Conservation (phyloP, 2,888 invertebrate species). For the Asteroscopus sphinx region DNA sequence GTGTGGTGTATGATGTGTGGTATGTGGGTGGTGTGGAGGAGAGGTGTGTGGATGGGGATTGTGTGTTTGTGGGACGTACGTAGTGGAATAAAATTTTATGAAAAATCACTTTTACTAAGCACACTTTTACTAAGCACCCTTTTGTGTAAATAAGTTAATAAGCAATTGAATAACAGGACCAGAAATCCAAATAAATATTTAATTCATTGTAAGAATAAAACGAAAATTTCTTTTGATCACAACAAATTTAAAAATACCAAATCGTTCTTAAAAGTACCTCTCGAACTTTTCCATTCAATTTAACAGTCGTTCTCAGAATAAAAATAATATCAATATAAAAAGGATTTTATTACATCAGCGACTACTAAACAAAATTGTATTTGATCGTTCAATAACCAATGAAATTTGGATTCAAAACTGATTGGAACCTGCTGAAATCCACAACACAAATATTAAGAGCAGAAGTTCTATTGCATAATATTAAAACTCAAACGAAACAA, state of each 20-base stretch:
- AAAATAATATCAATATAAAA: conserved; percentile 35
- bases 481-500: too few relatives aligned
- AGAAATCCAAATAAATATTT: too few relatives aligned
- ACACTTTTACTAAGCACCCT: too few relatives aligned
- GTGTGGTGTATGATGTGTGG: too few relatives aligned
- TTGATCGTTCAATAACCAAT: conserved; percentile 36
- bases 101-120: too few relatives aligned
- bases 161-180: too few relatives aligned
- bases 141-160: too few relatives aligned
- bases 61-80: too few relatives aligned
- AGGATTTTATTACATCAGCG: conserved; percentile 14
- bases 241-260: conserved; percentile 1
- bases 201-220: background rate
- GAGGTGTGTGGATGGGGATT: too few relatives aligned
- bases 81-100: too few relatives aligned
- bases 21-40: too few relatives aligned
- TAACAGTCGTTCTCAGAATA: background rate
- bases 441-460: background rate
- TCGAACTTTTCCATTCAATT: background rate
- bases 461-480: too few relatives aligned
- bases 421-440: conserved; percentile 1
- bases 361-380: conserved; percentile 36
- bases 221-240: background rate
- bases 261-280: background rate
- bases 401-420: conserved; percentile 33